Evolutionary conservation across 2,113 vertebrate genomes (phyloP).

Genomic region (Perognathus longimembris): DNA sequence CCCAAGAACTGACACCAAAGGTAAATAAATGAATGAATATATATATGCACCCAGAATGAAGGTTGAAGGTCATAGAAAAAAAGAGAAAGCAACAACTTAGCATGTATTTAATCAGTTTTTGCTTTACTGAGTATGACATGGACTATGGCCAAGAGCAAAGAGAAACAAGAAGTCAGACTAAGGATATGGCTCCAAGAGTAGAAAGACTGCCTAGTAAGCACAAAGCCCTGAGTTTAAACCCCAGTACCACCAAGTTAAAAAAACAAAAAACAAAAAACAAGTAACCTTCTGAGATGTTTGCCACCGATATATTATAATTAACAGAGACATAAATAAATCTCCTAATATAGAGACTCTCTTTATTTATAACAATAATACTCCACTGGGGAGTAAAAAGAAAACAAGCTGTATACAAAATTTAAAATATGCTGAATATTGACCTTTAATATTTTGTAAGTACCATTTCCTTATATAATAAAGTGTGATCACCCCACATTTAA

Average conservation of each 20-base stretch:
- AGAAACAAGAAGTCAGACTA: not conserved
- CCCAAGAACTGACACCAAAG: no score
- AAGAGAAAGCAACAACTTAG: not conserved
- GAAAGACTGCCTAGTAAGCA: no score
- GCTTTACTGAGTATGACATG: rapidly evolving
- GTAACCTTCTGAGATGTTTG: not conserved
- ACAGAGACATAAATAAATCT: not conserved
- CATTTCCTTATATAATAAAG: constrained; percentile 9
- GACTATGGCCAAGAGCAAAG: not conserved
- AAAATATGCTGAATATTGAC: not conserved
- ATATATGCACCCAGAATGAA: not conserved
- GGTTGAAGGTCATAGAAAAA: not conserved
- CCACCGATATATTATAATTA: not conserved
- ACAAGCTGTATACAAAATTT: not conserved
- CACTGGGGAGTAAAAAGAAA: not conserved
- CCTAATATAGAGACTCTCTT: not conserved
- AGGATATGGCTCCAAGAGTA: no score
- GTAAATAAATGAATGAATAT: no score
- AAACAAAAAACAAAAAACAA: no score
- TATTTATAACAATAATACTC: not conserved
- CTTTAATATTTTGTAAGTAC: not conserved
- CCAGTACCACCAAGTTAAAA: no score
- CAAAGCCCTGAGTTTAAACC: no score
- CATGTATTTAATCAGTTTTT: no score
- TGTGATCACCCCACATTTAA: not conserved